Conservation (phyloP, 2,113 vertebrate genomes). For the Pycnonotus jocosus region DNA sequence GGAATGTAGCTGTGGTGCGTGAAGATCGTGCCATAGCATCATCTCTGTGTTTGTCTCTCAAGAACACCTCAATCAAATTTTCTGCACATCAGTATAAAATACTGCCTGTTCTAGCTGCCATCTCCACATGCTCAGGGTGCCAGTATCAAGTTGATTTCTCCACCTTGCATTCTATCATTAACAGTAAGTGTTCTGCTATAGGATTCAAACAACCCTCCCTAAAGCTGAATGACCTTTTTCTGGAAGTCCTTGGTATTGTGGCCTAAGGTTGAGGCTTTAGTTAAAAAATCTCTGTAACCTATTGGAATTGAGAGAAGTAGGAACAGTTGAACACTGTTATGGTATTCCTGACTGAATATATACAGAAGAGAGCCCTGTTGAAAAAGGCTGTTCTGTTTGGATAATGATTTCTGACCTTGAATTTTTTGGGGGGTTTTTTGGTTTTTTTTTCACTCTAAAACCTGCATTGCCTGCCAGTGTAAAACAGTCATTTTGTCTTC, state of each 20-base stretch:
- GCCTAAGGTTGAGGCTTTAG: background rate
- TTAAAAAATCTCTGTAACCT: background rate
- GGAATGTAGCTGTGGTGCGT: background rate
- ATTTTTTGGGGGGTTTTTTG: background rate
- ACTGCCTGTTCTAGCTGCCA: background rate
- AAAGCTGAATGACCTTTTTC: background rate
- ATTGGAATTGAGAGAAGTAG: background rate
- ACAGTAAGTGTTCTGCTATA: background rate
- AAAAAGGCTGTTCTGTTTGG: background rate
- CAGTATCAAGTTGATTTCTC: background rate
- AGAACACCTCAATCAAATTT: background rate
- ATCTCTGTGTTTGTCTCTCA: background rate
- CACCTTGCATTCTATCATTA: background rate
- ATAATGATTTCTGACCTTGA: background rate
- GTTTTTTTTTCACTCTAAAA: background rate
- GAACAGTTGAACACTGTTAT: background rate
- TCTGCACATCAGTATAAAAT: background rate
- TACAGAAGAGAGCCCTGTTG: background rate
- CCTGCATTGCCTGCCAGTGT: background rate
- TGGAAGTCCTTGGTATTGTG: background rate
- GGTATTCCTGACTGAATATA: background rate
- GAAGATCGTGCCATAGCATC: background rate
- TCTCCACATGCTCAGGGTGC: background rate
- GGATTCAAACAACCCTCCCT: background rate
- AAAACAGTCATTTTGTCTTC: background rate